phyloP scores from a whole-genome alignment of 2,888 invertebrate genomes.

The Cantharis flavilabris region DNA sequence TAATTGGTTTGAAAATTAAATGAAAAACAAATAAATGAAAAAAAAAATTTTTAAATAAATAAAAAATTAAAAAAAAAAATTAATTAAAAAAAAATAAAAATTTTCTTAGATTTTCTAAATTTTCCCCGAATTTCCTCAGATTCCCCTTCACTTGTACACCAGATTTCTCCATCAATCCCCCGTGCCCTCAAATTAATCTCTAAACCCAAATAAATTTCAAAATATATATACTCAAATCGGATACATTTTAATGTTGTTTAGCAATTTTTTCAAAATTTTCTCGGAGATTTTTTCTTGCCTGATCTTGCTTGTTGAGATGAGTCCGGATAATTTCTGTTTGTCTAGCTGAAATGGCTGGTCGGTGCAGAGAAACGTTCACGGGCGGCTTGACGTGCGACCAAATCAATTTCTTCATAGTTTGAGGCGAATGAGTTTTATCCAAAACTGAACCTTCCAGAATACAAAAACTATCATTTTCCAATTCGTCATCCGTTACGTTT shows the following conservation, averaged over 20 bases:
- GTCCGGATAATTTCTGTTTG: constrained; percentile 42
- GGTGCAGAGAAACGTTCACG: constrained; percentile 26
- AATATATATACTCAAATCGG: not conserved
- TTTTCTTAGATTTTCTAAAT: no score
- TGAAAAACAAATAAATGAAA: no score
- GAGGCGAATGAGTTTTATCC: constrained; percentile 33
- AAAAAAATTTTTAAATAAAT: no score
- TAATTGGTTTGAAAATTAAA: no score
- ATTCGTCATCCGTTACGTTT: not conserved
- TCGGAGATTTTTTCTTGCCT: constrained; percentile 6
- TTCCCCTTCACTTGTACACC: no score
- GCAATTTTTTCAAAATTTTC: not conserved
- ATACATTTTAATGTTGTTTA: not conserved
- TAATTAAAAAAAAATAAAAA: no score
- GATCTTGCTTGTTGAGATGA: constrained; percentile 40
- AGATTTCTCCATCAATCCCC: no score
- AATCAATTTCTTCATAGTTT: constrained; percentile 39
- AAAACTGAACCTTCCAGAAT: constrained; percentile 40
- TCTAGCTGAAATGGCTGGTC: constrained; percentile 43
- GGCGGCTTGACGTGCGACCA: constrained; percentile 44
- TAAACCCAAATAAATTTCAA: not conserved
- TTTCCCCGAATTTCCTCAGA: no score
- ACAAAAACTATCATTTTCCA: constrained; percentile 35
- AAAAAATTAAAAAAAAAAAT: no score
- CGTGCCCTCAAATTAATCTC: no score